phyloP scores from a whole-genome alignment of 2,888 invertebrate species.

The Acanthococcus lagerstroemiae region DNA sequence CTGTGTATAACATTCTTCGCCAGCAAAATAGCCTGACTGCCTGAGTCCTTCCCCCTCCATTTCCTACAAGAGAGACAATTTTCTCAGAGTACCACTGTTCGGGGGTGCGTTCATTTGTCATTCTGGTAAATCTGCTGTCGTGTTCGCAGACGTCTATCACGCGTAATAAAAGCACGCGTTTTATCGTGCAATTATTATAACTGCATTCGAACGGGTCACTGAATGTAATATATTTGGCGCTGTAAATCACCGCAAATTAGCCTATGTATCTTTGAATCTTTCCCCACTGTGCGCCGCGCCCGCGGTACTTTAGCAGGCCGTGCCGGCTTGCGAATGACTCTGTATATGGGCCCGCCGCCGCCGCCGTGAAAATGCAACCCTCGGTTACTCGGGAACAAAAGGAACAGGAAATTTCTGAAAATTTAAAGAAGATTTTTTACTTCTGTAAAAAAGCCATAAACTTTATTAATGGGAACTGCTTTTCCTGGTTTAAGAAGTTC shows the following conservation, averaged over 20 bases:
- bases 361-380: constrained; percentile 20
- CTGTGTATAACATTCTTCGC: too few species aligned
- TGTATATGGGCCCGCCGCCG: neutral
- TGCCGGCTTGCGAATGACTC: neutral
- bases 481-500: constrained; percentile 29
- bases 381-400: constrained; percentile 24
- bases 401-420: constrained; percentile 31
- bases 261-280: constrained; percentile 12
- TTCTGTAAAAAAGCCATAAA: constrained; percentile 31
- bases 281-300: too few species aligned
- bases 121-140: too few species aligned
- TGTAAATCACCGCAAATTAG: constrained; percentile 28
- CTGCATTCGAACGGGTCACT: constrained; percentile 24
- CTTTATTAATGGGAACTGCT: constrained; percentile 30
- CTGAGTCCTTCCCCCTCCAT: too few species aligned
- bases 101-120: too few species aligned
- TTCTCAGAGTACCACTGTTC: too few species aligned
- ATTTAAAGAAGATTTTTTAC: constrained; percentile 31
- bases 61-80: too few species aligned
- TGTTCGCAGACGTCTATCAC: too few species aligned
- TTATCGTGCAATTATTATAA: constrained; percentile 13
- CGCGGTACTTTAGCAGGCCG: constrained; percentile 2
- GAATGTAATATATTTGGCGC: constrained; percentile 11
- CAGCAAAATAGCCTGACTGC: too few species aligned
- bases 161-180: too few species aligned